Evolutionary conservation across 2,797 vertebrate species (phyloP), one percentile per base, ranked within the genome.

Genomic region (Lacerta viridis): DNA sequence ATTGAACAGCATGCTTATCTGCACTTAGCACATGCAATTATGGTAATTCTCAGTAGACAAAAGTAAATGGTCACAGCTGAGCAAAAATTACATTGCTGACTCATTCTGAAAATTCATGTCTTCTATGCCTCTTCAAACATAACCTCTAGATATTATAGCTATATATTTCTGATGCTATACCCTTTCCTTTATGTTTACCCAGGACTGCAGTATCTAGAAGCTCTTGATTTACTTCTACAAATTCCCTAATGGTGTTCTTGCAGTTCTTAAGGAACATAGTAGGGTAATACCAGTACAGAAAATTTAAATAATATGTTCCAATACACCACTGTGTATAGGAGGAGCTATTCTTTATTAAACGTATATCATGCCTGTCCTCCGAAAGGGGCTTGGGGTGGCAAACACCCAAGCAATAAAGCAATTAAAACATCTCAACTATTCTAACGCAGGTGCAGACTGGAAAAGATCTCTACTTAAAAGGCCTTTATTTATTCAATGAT

Each of bases 1-100:
- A 90, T 78, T 59, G 83, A 85, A 83, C 61, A 50, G 83, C 74
- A 77, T 85, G 72, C 78, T 88, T 85, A 90, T 84, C 83, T 88
- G 83, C 66, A 85, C 66, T 77, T 76, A 88, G 36, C 61, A 88
- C 50, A 72, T 81, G 79, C 80, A 90, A 82, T 85, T 85, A 85
- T 76, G 80, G 39, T 83, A 72, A 88, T 82, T 90, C 83, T 83
- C 83, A 61, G 50, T n/a, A 85, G 83, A 85, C 72, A 88, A 71
- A 79, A 81, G 33, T 81, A 72, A 74, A 71, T 85, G 78, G 79
- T 83, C 83, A 90, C 85, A 85, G 74, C 10, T 77, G 55, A 83
- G n/a, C 82, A 85, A 90, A 85, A 82, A 78, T 88, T 82, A 39
- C 79, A 39, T 50, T 90, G 64, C 79, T 85, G 84, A 85, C 66